Base-by-base conservation (phyloP, 2,113 vertebrate genomes). In the Bombycilla garrulus region DNA sequence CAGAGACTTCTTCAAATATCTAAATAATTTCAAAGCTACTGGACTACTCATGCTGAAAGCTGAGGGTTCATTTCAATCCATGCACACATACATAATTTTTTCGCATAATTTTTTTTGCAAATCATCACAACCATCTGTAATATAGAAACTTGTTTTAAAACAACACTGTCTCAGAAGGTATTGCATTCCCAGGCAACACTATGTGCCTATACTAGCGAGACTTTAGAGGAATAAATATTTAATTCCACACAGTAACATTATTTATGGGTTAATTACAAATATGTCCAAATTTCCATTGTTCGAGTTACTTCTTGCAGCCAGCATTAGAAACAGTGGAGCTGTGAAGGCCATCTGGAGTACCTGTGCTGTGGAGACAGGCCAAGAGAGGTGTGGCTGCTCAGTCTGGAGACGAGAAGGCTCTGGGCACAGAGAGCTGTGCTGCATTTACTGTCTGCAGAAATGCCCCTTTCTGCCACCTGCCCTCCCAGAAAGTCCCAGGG, bases 241-340 rank as follows among this genome's bases (percentile, higher is more conserved):
- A 77, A 96, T 92, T 73, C 26, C 44, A 56, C 11, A 4, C 24
- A 54, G n/a, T 47, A 70, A 36, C 54, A 35, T 44, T 62, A 73
- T 92, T 91, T 72, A 78, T 38, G 56, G 22, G 24, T 80, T 94
- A 94, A 72, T 88, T 85, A 86, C 47, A 90, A 87, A 74, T 23
- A 42, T 3, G 5, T 33, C 15, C 1, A 1, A 2, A 48, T 47
- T 87, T 24, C 62, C 61, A 65, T 42, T 1, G 0, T 5, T 65
- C 0, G 0, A 65, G 23, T 48, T 67, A 47, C 24, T 65, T 45
- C 13, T 64, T 81, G 40, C 40, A 86, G 29, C 1, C 45, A 33
- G 10, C 9, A 58, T 20, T 38, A 29, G 40, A 72, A 54, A 9
- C 0, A 65, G 53, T 2, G 3, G 36, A 26, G 29, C 5, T 2